A percentile compares a stretch with the other conserved stretches of the same genome.
Evolutionary conservation across 2,113 vertebrate genomes (phyloP).

Genomic region (Pelodiscus sinensis): DNA sequence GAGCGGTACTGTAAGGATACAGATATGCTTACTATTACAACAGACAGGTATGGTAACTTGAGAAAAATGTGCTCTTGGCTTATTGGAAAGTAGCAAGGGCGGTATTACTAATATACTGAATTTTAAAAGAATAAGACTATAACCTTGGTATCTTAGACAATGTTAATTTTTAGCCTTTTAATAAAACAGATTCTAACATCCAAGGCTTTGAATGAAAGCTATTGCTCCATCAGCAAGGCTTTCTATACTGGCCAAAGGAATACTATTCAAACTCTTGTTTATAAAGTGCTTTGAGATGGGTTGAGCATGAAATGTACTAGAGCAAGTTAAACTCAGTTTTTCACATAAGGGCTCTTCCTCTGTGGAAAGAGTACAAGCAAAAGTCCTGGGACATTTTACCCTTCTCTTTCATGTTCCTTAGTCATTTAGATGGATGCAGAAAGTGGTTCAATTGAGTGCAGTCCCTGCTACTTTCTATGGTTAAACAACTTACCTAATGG

Average conservation of each 20-base stretch:
- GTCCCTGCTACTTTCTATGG: neutral
- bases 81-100: neutral
- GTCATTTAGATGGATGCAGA: too few species aligned
- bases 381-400: neutral
- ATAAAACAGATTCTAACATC: neutral
- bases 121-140: neutral
- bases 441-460: too few species aligned
- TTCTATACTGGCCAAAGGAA: neutral
- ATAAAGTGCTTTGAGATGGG: neutral
- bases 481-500: neutral
- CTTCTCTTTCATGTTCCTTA: neutral
- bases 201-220: neutral
- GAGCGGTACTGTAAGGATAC: conserved; percentile 86
- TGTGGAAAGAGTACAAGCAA: neutral
- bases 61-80: neutral
- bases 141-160: neutral
- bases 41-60: conserved; percentile 84
- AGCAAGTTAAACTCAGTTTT: neutral
- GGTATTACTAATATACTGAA: neutral
- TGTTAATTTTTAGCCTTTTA: neutral
- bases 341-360: neutral
- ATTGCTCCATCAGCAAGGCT: neutral
- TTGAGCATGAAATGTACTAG: neutral
- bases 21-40: conserved; percentile 87
- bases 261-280: neutral